Conservation (phyloP, 1,140 invertebrate genomes). For the Drepana arcuata region DNA sequence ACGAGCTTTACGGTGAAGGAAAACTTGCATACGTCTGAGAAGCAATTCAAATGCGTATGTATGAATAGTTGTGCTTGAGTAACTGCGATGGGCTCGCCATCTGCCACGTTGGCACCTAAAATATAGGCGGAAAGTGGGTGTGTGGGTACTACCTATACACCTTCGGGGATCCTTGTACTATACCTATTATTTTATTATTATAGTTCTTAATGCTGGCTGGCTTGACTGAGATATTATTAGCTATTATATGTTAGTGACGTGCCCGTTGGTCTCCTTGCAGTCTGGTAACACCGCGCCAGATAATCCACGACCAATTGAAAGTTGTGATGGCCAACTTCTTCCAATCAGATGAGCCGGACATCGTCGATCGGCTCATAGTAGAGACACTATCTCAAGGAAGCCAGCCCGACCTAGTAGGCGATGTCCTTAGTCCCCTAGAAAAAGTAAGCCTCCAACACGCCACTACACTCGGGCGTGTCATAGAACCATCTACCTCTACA, state of each 20-base stretch:
- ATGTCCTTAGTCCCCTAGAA: slow-evolving; percentile 31
- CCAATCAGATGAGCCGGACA: slow-evolving; percentile 13
- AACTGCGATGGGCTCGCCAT: too few species aligned
- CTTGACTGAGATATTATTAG: too few species aligned
- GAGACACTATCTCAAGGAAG: slow-evolving; percentile 30
- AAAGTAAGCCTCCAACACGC: slow-evolving; percentile 24
- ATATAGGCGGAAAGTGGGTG: too few species aligned
- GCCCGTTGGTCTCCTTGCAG: slow-evolving; percentile 13
- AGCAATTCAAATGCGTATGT: too few species aligned
- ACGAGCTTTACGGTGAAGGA: too few species aligned
- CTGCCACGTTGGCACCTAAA: too few species aligned
- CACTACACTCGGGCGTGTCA: slow-evolving; percentile 11
- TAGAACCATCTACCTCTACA: slow-evolving; percentile 4
- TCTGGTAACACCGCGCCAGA: slow-evolving; percentile 11
- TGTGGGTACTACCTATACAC: too few species aligned
- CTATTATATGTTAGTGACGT: background rate
- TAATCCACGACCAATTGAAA: slow-evolving; percentile 19
- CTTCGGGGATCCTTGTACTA: too few species aligned
- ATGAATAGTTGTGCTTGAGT: too few species aligned
- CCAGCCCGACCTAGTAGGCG: slow-evolving; percentile 25
- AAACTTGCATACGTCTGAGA: too few species aligned
- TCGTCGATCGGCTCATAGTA: slow-evolving; percentile 26
- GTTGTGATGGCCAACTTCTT: slow-evolving; percentile 23
- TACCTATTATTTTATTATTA: too few species aligned
- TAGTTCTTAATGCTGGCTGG: too few species aligned